A percentile compares a stretch with the other conserved stretches of the same genome.
Evolutionary conservation across 2,113 vertebrate species (phyloP).

Genomic region (Labeo catla): DNA sequence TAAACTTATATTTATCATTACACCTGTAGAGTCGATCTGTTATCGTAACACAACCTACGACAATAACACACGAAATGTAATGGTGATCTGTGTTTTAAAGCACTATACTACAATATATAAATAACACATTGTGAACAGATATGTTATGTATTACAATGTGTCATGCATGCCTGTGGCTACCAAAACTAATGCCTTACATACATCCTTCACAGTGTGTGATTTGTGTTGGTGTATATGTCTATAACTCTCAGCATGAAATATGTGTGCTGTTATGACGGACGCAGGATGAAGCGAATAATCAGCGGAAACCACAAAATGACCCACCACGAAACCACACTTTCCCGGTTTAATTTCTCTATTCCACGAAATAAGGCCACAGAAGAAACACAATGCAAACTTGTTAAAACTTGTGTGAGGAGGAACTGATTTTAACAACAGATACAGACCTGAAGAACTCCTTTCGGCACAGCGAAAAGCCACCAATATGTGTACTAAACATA

Average conservation of each 20-base stretch:
- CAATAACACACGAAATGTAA: neutral
- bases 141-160: neutral
- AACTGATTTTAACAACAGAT: neutral
- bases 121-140: neutral
- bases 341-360: neutral
- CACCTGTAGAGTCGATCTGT: neutral
- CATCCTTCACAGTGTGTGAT: neutral
- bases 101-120: neutral
- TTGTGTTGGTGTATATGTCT: neutral
- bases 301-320: conserved; percentile 11
- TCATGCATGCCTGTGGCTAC: neutral
- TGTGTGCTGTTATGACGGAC: neutral
- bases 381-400: neutral
- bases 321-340: neutral
- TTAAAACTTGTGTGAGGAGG: neutral
- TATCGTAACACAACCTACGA: neutral
- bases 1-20: neutral
- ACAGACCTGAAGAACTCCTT: neutral
- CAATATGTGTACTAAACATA: neutral
- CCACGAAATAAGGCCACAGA: neutral
- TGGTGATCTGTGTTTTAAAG: neutral
- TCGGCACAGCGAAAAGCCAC: neutral
- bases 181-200: neutral
- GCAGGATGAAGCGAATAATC: conserved; percentile 33
- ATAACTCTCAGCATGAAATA: neutral